These are phyloP conservation scores for Rutpela maculata DNA, from an alignment of 2,888 invertebrate species.

Conservation along the genomic window DNA sequence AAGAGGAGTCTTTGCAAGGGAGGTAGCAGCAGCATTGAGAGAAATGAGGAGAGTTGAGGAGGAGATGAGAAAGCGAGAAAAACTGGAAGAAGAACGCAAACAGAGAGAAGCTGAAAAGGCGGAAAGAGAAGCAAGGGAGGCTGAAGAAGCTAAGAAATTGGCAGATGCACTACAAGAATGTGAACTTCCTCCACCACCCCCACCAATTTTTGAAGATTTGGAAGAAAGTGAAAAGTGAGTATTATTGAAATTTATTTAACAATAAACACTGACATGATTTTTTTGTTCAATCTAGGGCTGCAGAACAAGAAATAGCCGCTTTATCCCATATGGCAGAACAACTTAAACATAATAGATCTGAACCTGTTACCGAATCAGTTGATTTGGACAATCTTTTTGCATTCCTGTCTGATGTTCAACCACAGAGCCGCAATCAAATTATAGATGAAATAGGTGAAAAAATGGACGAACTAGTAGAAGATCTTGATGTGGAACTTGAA, in stretches of 20 bases:
- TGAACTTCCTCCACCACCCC: conserved; percentile 67
- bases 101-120: conserved; percentile 78
- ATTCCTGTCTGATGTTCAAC: conserved; percentile 88
- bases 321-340: conserved; percentile 85
- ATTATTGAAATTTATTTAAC: background rate
- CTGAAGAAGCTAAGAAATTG: conserved; percentile 65
- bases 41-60: conserved; percentile 92
- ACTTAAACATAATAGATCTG: conserved; percentile 78
- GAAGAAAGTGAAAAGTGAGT: conserved; percentile 81
- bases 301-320: conserved; percentile 82
- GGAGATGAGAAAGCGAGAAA: conserved; percentile 88
- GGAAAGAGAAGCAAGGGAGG: conserved; percentile 77
- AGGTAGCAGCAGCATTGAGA: conserved; percentile 89
- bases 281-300: conserved; percentile 76
- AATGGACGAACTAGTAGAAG: conserved; percentile 89
- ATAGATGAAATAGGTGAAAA: conserved; percentile 90
- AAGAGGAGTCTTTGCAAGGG: conserved; percentile 92
- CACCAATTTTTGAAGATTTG: conserved; percentile 75
- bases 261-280: background rate
- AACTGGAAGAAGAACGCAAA: conserved; percentile 82
- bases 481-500: conserved; percentile 86
- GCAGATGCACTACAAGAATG: conserved; percentile 61
- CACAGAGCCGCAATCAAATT: conserved; percentile 76
- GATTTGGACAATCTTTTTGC: conserved; percentile 94
- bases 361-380: conserved; percentile 81